Evolutionary conservation across 1,140 invertebrate genomes (phyloP).

Genomic region (Choristoneura fumiferana): DNA sequence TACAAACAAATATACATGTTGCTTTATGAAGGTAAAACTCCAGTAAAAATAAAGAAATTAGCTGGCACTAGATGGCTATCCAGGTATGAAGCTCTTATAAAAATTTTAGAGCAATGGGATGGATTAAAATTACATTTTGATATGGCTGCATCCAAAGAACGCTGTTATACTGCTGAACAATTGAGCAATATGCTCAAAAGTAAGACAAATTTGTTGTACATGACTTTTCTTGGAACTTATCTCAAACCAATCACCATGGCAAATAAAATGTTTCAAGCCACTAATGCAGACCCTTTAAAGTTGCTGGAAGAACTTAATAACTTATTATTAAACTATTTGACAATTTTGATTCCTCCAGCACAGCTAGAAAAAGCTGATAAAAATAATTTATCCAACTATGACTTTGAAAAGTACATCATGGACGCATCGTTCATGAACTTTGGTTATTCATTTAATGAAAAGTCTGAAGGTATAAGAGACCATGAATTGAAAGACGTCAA

Average conservation of each 20-base stretch:
- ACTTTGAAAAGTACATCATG: slow-evolving; percentile 34
- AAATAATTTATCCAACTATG: slow-evolving; percentile 30
- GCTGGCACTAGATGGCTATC: slow-evolving; percentile 40
- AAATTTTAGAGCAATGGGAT: slow-evolving; percentile 45
- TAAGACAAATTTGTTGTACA: slow-evolving; percentile 31
- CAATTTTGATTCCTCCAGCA: slow-evolving; percentile 41
- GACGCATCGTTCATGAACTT: slow-evolving; percentile 41
- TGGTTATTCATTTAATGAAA: slow-evolving; percentile 33
- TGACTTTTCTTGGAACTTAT: slow-evolving; percentile 37
- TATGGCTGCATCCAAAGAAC: slow-evolving; percentile 34
- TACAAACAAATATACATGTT: slow-evolving; percentile 38
- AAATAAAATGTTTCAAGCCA: slow-evolving; percentile 37
- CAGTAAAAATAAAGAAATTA: slow-evolving; percentile 34
- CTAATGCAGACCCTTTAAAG: slow-evolving; percentile 34
- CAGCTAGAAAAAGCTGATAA: slow-evolving; percentile 45
- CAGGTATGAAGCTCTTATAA: slow-evolving; percentile 36
- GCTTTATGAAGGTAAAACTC: slow-evolving; percentile 35
- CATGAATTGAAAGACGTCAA: slow-evolving; percentile 29
- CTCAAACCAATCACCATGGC: slow-evolving; percentile 34
- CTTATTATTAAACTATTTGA: slow-evolving; percentile 40
- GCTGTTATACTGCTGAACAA: slow-evolving; percentile 32
- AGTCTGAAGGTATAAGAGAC: slow-evolving; percentile 16
- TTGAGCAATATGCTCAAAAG: slow-evolving; percentile 29
- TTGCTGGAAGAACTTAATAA: slow-evolving; percentile 38
- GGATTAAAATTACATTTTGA: slow-evolving; percentile 38